Evolutionary conservation across 2,797 vertebrate species (phyloP).

Genomic region (Dipus sagitta): DNA sequence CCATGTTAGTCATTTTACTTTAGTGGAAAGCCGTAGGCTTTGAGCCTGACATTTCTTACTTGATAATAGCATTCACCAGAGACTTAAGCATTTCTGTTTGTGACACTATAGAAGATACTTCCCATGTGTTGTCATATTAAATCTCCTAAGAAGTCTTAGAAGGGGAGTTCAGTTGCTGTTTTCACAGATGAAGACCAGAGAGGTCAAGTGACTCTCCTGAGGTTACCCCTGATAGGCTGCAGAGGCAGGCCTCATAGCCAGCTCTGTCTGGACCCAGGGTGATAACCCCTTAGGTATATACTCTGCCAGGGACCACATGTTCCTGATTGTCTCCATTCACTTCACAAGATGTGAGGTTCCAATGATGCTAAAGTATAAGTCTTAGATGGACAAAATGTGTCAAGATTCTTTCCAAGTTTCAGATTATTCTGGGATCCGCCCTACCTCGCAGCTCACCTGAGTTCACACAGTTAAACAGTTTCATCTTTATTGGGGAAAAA

Average conservation of each 20-base stretch:
- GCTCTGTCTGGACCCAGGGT: neutral
- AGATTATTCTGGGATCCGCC: conserved; percentile 14
- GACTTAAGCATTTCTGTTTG: conserved; percentile 15
- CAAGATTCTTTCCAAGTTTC: neutral
- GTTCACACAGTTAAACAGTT: conserved; percentile 63
- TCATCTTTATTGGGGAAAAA: conserved; percentile 75
- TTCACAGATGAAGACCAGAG: conserved; percentile 39
- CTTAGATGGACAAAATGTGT: conserved; percentile 12
- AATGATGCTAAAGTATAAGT: conserved; percentile 13
- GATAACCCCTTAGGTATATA: neutral
- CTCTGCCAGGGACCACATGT: neutral
- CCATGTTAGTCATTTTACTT: neutral
- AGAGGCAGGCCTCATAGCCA: neutral
- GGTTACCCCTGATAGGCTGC: neutral
- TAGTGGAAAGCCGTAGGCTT: neutral
- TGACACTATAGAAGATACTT: conserved; percentile 36
- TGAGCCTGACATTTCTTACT: conserved; percentile 6
- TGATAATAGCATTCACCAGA: neutral
- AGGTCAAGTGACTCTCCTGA: neutral
- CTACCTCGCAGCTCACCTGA: neutral
- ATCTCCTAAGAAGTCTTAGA: neutral
- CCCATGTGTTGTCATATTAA: conserved; percentile 29
- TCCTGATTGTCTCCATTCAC: neutral
- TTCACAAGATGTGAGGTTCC: neutral
- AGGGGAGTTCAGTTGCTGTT: neutral